These are phyloP conservation scores for Alosa alosa DNA, from an alignment of 2,113 vertebrate genomes.

Conservation along the genomic window DNA sequence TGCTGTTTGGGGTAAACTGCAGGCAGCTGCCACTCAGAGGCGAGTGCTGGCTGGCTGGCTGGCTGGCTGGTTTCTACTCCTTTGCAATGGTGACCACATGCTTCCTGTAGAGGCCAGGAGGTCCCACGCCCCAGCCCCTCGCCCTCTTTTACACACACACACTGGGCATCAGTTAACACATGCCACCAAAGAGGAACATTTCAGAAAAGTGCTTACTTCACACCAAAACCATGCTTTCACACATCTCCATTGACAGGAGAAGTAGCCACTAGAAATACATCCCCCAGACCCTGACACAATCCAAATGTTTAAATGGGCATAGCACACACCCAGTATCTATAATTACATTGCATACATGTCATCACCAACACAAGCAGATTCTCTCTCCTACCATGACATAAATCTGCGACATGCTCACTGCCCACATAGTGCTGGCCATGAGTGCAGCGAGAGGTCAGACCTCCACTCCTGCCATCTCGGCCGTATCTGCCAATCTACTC, in stretches of 20 bases:
- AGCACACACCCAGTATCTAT: neutral
- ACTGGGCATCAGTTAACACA: neutral
- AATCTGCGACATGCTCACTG: neutral
- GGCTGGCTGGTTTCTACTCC: neutral
- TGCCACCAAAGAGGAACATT: neutral
- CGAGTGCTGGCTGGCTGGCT: neutral
- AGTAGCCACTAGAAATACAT: neutral
- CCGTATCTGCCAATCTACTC: neutral
- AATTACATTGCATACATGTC: neutral
- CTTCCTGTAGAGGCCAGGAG: neutral
- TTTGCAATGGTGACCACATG: constrained; percentile 29
- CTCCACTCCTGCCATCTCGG: neutral
- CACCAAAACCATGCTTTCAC: neutral
- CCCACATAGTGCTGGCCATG: neutral
- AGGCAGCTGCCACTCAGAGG: constrained; percentile 34
- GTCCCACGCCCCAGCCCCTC: neutral
- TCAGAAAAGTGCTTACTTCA: neutral
- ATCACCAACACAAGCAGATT: neutral
- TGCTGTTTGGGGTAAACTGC: constrained; percentile 33
- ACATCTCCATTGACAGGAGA: neutral
- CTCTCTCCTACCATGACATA: neutral
- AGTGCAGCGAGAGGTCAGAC: neutral
- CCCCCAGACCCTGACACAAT: neutral
- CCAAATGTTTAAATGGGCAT: neutral
- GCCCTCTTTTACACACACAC: neutral